Percentiles rank a stretch among this genome's conserved stretches.
Evolutionary conservation across 2,113 vertebrate species (phyloP).

Genomic region (Muntiacus reevesi): DNA sequence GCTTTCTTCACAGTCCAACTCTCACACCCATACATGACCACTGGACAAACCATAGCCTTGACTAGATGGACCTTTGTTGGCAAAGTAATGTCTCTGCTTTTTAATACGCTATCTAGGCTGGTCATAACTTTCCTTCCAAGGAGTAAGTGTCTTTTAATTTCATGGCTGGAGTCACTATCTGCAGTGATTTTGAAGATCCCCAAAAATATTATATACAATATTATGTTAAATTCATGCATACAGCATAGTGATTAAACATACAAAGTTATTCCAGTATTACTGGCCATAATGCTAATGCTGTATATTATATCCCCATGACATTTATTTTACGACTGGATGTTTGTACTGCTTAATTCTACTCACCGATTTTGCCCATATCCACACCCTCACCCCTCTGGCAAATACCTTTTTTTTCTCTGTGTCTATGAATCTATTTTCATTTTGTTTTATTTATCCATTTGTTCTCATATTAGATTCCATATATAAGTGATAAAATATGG

Average conservation of each 20-base stretch:
- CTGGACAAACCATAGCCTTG: not conserved
- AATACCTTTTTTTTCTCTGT: not conserved
- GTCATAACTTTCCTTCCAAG: not conserved
- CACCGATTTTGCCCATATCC: not conserved
- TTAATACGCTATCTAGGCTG: not conserved
- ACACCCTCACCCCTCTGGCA: not conserved
- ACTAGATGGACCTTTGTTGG: not conserved
- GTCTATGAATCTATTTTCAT: not conserved
- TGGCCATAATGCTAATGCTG: not conserved
- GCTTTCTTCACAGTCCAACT: not conserved
- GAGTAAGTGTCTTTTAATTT: not conserved
- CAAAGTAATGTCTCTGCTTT: not conserved
- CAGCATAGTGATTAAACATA: not conserved
- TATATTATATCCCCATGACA: not conserved
- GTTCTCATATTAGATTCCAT: not conserved
- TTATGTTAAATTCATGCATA: not conserved
- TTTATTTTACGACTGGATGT: not conserved
- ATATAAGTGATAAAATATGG: not conserved
- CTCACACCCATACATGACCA: not conserved
- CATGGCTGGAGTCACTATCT: not conserved
- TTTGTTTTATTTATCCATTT: not conserved
- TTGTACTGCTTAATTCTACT: not conserved
- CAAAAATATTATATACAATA: not conserved
- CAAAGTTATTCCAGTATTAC: not conserved
- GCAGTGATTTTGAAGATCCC: not conserved